Conservation (phyloP, 2,113 vertebrate genomes). For the Takifugu flavidus region DNA sequence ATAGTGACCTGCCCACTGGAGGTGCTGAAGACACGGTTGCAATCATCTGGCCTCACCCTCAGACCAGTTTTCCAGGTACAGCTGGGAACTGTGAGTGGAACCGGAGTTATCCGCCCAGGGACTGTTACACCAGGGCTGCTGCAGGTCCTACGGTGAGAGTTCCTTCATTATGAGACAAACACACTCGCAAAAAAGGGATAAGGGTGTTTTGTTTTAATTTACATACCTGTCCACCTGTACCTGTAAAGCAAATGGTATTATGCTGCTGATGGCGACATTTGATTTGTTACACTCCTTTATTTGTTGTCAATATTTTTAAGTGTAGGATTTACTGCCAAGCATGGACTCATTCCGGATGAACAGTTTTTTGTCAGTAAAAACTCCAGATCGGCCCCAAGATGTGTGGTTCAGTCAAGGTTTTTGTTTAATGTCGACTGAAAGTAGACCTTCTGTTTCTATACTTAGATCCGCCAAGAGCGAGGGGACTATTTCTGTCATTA, state of each 20-base stretch:
- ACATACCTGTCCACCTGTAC: no score
- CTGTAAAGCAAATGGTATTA: no score
- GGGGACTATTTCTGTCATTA: neutral
- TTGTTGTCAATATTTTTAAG: conserved; percentile 11
- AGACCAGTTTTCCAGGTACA: conserved; percentile 90
- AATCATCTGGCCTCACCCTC: conserved; percentile 89
- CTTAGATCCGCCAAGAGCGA: neutral
- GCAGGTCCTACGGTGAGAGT: conserved; percentile 89
- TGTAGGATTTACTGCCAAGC: conserved; percentile 7
- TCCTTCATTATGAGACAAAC: neutral
- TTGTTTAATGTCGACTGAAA: neutral
- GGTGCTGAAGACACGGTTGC: conserved; percentile 92
- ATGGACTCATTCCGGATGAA: conserved; percentile 24
- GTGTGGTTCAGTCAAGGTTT: neutral
- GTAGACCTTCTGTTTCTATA: neutral
- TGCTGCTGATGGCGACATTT: no score
- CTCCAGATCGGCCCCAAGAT: neutral
- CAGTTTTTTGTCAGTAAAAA: neutral
- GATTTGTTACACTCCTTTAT: neutral
- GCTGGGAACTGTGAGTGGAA: conserved; percentile 85
- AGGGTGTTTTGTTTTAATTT: no score
- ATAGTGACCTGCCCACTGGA: conserved; percentile 93
- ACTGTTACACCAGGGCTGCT: conserved; percentile 85
- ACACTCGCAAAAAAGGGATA: no score
- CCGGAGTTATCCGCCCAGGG: conserved; percentile 87